Percentiles rank a stretch among this genome's conserved stretches.
Evolutionary conservation across 2,888 invertebrate genomes (phyloP).

Genomic region (Blastobasis lacticolella): DNA sequence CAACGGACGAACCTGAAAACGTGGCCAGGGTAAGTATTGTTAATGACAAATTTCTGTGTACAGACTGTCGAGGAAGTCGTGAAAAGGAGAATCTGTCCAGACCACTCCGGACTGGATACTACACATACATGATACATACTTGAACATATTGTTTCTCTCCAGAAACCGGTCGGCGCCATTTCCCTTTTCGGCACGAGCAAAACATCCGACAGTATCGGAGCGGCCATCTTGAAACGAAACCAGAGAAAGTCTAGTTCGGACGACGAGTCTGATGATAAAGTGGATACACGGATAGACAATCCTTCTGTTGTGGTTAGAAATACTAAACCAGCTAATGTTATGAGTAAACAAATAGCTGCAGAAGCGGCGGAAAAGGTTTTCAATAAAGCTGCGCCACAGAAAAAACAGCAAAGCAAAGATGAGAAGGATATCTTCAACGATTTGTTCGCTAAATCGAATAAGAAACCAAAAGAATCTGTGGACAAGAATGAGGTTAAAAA

Average conservation of each 20-base stretch:
- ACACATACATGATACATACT: too few species aligned
- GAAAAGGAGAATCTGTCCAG: too few species aligned
- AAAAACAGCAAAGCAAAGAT: slow-evolving; percentile 11
- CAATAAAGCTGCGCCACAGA: not conserved
- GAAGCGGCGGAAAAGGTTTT: slow-evolving; percentile 2
- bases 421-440: slow-evolving; percentile 52
- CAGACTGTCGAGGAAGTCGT: too few species aligned
- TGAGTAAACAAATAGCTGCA: slow-evolving; percentile 9
- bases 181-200: slow-evolving; percentile 68
- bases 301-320: slow-evolving; percentile 4
- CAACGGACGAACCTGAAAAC: too few species aligned
- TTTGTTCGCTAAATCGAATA: slow-evolving; percentile 44
- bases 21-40: too few species aligned
- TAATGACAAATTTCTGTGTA: too few species aligned
- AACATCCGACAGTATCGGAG: slow-evolving; percentile 55
- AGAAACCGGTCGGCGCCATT: slow-evolving; percentile 78
- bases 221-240: slow-evolving; percentile 52
- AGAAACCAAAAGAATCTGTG: slow-evolving; percentile 10
- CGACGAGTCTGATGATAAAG: slow-evolving; percentile 30
- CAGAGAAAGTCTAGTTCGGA: slow-evolving; percentile 43
- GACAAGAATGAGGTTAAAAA: slow-evolving; percentile 16
- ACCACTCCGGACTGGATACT: too few species aligned
- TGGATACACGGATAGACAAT: slow-evolving; percentile 1
- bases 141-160: slow-evolving; percentile 10
- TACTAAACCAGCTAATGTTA: slow-evolving; percentile 4